Evolutionary conservation across 2,113 vertebrate species (phyloP), one percentile per base, ranked within the genome.

Genomic region (Amblyopsis rosae): DNA sequence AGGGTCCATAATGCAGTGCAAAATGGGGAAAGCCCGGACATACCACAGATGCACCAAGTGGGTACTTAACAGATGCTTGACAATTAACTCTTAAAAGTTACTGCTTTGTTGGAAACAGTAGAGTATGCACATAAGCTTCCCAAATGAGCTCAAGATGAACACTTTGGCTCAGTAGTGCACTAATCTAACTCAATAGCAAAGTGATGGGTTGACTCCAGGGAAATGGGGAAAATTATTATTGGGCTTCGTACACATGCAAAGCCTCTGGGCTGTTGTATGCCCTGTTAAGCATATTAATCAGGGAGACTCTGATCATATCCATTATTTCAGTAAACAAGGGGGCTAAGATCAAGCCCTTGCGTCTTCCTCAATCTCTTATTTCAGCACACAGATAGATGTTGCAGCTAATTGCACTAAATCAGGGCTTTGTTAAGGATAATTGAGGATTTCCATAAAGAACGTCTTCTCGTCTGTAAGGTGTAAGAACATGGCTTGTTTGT

Each of bases 271-370:
- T 60, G 58, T 59, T 41, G 65, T 76, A 71, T 79, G 73, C 67
- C 81, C 75, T 33, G 56, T 53, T 81, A 87, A 87, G 80, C 82
- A 72, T 71, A 72, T 84, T 85, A 87, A 89, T 89, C 85, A 84
- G 79, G 59, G 59, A 72, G 69, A 85, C 83, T 85, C 77, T 84
- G 79, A 86, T 88, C 61, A 82, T 87, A 88, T 89, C 84, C 88
- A 87, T 88, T 89, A 89, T 81, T 85, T 83, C 80, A 76, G 82
- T 87, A 86, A 87, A 86, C 81, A 88, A 84, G 74, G 57, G 77
- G 82, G 79, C 76, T 45, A n/a, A 84, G 77, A 84, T 87, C 67
- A 83, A 84, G 69, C 55, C 55, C 16, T 81, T 79, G 74, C 58
- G 75, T 71, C 65, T 70, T 32, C 76, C 64, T 81, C 72, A 80